These are phyloP conservation scores for Manis crassicaudata DNA, from an alignment of 2,797 vertebrate species.

Conservation along the genomic window DNA sequence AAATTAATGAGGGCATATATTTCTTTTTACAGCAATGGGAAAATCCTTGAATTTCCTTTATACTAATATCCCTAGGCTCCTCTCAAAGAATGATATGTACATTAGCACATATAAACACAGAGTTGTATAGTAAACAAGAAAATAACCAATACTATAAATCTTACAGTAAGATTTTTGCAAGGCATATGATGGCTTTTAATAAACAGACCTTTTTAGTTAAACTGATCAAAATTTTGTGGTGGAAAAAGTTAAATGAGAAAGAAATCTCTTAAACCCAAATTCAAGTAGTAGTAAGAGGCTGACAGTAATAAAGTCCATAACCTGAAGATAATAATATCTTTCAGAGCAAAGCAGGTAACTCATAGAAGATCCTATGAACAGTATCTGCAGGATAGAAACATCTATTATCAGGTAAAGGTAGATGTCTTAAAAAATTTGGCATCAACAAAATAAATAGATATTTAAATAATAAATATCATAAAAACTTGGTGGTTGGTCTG, in stretches of 20 bases:
- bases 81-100: not conserved
- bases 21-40: conserved; percentile 37
- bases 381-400: not conserved
- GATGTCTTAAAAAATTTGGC: not conserved
- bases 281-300: not conserved
- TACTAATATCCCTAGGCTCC: not conserved
- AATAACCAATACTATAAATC: not conserved
- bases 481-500: not conserved
- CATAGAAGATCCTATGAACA: not conserved
- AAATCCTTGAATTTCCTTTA: conserved; percentile 34
- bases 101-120: not conserved
- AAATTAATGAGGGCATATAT: conserved; percentile 51
- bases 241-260: not conserved
- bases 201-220: not conserved
- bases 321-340: not conserved
- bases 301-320: not conserved
- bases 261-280: not conserved
- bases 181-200: not conserved
- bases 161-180: not conserved
- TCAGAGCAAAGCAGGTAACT: not conserved
- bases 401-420: not conserved
- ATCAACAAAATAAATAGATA: not conserved
- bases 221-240: conserved; percentile 13
- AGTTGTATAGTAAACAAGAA: not conserved
- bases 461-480: not conserved